Conservation (phyloP, 1,140 invertebrate species). For the Drosophila novamexicana region DNA sequence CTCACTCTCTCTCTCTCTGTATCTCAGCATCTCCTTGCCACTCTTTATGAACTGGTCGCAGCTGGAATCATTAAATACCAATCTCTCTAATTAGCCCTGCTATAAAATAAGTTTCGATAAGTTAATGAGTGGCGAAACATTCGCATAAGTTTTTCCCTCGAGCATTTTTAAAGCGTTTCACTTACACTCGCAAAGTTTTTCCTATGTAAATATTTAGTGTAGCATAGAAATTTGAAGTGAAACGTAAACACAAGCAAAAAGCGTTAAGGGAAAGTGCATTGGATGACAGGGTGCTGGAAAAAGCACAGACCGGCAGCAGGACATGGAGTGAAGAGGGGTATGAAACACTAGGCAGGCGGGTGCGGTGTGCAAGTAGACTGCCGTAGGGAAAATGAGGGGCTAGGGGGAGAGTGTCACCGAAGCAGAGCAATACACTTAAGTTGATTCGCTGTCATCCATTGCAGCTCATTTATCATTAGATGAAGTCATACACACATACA, state of each 20-base stretch:
- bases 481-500: constrained; percentile 61
- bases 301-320: constrained; percentile 13
- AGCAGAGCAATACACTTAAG: constrained; percentile 84
- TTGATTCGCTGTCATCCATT: constrained; percentile 84
- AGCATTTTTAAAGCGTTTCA: constrained; percentile 64
- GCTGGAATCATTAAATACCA: constrained; percentile 35
- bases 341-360: too few species aligned
- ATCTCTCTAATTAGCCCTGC: constrained; percentile 33
- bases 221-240: constrained; percentile 78
- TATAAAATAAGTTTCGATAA: constrained; percentile 31
- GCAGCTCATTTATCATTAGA: constrained; percentile 84
- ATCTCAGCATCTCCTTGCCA: too few species aligned
- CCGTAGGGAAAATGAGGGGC: background rate
- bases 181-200: constrained; percentile 66
- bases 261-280: constrained; percentile 68
- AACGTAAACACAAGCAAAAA: constrained; percentile 76
- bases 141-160: constrained; percentile 27
- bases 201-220: constrained; percentile 78
- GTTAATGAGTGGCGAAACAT: constrained; percentile 56
- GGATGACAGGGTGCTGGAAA: constrained; percentile 36
- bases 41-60: constrained; percentile 13
- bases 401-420: constrained; percentile 42
- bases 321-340: background rate
- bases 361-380: too few species aligned
- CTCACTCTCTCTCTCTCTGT: background rate